Evolutionary conservation across 2,797 vertebrate genomes (phyloP).

Genomic region (Thaleichthys pacificus): DNA sequence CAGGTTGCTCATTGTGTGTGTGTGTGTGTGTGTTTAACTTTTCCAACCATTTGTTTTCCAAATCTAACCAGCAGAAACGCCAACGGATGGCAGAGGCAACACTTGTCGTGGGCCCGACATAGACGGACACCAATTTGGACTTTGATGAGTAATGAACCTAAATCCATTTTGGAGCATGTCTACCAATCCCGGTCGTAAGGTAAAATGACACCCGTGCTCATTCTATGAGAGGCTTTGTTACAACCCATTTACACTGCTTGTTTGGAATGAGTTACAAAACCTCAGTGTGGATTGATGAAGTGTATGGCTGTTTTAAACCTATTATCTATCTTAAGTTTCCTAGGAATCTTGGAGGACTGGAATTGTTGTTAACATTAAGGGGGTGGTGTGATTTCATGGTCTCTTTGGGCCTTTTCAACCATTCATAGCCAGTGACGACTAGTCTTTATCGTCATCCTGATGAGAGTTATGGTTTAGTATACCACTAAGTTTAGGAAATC

Average conservation of each 20-base stretch:
- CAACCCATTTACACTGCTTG: too few species aligned
- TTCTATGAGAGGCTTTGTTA: too few species aligned
- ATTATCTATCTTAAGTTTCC: not conserved
- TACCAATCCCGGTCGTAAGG: constrained; percentile 88
- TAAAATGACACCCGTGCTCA: constrained; percentile 49
- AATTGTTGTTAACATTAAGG: not conserved
- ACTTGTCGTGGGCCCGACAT: constrained; percentile 57
- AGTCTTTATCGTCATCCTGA: not conserved
- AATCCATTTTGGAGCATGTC: constrained; percentile 99
- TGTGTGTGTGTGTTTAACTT: constrained; percentile 3
- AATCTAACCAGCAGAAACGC: constrained; percentile 22
- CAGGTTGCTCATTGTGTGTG: constrained; percentile 36
- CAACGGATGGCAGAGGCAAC: constrained; percentile 61
- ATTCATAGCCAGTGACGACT: not conserved
- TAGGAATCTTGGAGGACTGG: constrained; percentile 11
- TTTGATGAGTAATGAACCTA: constrained; percentile 91
- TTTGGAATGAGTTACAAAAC: too few species aligned
- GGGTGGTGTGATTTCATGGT: not conserved
- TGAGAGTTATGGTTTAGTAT: not conserved
- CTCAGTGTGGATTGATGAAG: too few species aligned
- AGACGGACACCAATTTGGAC: constrained; percentile 51
- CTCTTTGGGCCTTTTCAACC: not conserved
- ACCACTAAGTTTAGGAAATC: not conserved
- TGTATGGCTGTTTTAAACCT: not conserved
- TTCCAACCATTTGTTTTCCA: not conserved